phyloP scores from a whole-genome alignment of 2,888 invertebrate species.

The Leptopilina syphax region DNA sequence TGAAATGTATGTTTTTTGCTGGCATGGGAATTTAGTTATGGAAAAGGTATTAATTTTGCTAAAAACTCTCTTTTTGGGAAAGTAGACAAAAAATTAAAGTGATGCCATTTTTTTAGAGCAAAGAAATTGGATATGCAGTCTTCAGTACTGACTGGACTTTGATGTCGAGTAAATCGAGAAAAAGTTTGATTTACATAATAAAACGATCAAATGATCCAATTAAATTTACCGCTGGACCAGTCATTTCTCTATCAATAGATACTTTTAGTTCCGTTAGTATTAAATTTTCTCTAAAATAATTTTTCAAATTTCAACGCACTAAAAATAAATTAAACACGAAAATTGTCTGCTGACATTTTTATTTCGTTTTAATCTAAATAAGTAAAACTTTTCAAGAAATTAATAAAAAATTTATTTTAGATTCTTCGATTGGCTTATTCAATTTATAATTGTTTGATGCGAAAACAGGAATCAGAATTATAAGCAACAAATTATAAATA shows the following conservation, averaged over 20 bases:
- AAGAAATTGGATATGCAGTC: constrained; percentile 55
- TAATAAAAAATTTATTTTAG: not conserved
- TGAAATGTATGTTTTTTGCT: constrained; percentile 19
- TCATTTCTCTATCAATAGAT: constrained; percentile 62
- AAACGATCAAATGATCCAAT: constrained; percentile 59
- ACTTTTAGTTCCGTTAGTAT: constrained; percentile 62
- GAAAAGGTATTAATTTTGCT: constrained; percentile 46
- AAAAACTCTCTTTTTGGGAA: constrained; percentile 44
- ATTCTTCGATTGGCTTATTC: not conserved
- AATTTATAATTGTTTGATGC: constrained; percentile 1
- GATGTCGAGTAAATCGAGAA: constrained; percentile 53
- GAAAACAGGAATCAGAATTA: not conserved
- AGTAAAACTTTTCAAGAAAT: not conserved
- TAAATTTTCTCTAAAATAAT: not conserved
- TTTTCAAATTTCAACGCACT: not conserved
- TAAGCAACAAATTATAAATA: not conserved
- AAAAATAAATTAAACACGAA: not conserved
- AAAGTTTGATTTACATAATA: constrained; percentile 60
- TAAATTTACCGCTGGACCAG: constrained; percentile 59
- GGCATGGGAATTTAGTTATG: constrained; percentile 14
- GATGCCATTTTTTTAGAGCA: not conserved
- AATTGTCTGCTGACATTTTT: too few relatives aligned
- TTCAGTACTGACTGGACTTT: constrained; percentile 63
- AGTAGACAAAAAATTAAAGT: too few relatives aligned
- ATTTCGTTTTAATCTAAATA: too few relatives aligned